Base-by-base conservation (phyloP, 1,140 invertebrate genomes). In the Anthonomus grandis region DNA sequence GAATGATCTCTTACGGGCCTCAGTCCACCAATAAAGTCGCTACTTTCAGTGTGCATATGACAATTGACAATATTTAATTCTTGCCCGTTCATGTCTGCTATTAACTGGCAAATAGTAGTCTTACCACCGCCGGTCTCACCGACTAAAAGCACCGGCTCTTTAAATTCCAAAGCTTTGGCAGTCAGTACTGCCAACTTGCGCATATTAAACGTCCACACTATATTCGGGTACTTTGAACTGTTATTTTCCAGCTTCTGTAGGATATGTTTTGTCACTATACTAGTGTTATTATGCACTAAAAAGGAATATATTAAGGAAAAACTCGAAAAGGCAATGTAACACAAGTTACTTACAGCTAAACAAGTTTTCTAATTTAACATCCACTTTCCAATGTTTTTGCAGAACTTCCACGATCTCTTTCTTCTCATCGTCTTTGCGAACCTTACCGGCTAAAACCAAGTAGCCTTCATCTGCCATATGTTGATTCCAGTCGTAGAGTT, bases 91-190 rank as follows among this genome's bases (percentile, higher is more conserved):
- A 91, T 73, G 19, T 78, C 75, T 13, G 93, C 86, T 41, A 93
- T 80, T 19, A 97, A 73, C 75, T 99, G 93, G 67, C 95, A 97
- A 15, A 98, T 82, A 0, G 95, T 98, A 0, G 97, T 99, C 79
- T 99, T 99, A 0, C 97, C 97, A 74, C 95, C 95, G 0, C 97
- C 97, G 19, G 97, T 99, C 73, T 97, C 94, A 39, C 97, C 97
- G 6, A 99, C 93, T 17, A 99, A 75, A 8, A 99, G 74, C 2
- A 98, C 87, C 0, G 97, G 96, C 72, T 99, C 97, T 63, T 90
- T 83, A 64, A 95, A 98, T 61, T 87, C 81, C 58, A 95, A 83
- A 0, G 94, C 89, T 76, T 97, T 91, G 23, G 86, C 86, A 15
- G 95, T 86, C 5, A 99, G 76, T n/a, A 98, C 90, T 4, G 90